Conservation (phyloP, 2,113 vertebrate species). For the Furnarius figulus region DNA sequence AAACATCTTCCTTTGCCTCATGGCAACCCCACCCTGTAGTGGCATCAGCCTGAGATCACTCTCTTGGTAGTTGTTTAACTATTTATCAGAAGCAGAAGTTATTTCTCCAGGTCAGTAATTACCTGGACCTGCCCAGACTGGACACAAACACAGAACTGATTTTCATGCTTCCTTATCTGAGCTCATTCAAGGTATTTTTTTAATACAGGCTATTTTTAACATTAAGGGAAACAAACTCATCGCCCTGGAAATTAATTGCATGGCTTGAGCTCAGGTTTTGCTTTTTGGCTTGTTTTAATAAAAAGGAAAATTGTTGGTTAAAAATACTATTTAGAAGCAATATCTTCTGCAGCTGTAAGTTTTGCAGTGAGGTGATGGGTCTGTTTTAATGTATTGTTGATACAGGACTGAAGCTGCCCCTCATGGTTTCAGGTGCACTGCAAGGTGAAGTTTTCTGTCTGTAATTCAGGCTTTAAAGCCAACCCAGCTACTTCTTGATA, state of each 20-base stretch:
- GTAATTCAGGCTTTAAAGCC: neutral
- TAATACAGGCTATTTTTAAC: neutral
- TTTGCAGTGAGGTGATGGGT: neutral
- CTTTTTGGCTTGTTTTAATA: neutral
- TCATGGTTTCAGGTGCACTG: neutral
- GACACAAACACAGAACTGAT: neutral
- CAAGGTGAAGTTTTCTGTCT: neutral
- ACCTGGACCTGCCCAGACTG: neutral
- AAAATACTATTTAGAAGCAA: neutral
- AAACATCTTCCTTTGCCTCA: neutral
- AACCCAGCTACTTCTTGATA: neutral
- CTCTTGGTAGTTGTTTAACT: neutral
- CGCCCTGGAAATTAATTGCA: neutral
- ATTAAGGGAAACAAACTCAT: neutral
- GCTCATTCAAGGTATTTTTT: neutral
- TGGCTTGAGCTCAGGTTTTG: neutral
- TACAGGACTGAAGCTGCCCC: neutral
- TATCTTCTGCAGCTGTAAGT: neutral
- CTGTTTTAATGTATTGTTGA: rapidly evolving
- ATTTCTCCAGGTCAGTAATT: conserved; percentile 23
- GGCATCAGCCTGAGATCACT: neutral
- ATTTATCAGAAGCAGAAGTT: conserved; percentile 34
- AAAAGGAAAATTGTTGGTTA: neutral
- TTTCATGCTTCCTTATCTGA: neutral
- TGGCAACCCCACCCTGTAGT: neutral